phyloP scores from a whole-genome alignment of 2,888 invertebrate genomes.

The Plagodis dolabraria region DNA sequence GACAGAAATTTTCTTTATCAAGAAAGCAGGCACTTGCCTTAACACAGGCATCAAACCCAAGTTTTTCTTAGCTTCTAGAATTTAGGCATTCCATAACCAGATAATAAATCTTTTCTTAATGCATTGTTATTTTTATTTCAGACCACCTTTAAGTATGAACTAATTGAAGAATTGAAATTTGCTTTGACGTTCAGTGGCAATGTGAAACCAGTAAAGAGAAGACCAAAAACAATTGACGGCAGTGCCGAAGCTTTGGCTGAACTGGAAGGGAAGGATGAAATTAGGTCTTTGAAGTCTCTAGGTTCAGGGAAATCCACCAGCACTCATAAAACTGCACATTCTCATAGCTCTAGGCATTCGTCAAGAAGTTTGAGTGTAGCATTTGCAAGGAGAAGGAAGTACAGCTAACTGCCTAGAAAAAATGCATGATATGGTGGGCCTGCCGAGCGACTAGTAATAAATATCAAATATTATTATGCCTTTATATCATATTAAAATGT shows the following conservation, averaged over 20 bases:
- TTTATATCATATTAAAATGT: no score
- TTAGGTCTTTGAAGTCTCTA: slow-evolving; percentile 64
- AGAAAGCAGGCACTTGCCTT: no score
- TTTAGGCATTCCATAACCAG: no score
- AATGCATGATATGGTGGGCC: neutral
- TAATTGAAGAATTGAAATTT: slow-evolving; percentile 87
- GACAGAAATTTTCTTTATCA: no score
- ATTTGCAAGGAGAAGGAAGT: slow-evolving; percentile 68
- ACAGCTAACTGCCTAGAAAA: slow-evolving; percentile 41
- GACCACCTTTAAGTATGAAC: slow-evolving; percentile 85
- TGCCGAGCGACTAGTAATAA: no score
- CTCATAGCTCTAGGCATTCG: slow-evolving; percentile 71
- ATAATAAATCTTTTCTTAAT: no score
- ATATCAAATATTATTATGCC: no score
- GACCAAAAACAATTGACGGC: slow-evolving; percentile 56
- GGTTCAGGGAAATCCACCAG: slow-evolving; percentile 62
- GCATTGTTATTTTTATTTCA: slow-evolving; percentile 49
- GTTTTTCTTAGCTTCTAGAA: no score
- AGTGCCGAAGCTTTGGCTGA: slow-evolving; percentile 66
- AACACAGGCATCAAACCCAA: no score
- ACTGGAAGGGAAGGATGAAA: slow-evolving; percentile 66
- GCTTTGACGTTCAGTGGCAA: slow-evolving; percentile 86
- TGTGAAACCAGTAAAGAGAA: slow-evolving; percentile 84
- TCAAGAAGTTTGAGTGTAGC: slow-evolving; percentile 67
- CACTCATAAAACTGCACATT: slow-evolving; percentile 64